These are phyloP conservation scores for Ecdyonurus torrentis DNA, from an alignment of 2,888 invertebrate species.

Conservation along the genomic window DNA sequence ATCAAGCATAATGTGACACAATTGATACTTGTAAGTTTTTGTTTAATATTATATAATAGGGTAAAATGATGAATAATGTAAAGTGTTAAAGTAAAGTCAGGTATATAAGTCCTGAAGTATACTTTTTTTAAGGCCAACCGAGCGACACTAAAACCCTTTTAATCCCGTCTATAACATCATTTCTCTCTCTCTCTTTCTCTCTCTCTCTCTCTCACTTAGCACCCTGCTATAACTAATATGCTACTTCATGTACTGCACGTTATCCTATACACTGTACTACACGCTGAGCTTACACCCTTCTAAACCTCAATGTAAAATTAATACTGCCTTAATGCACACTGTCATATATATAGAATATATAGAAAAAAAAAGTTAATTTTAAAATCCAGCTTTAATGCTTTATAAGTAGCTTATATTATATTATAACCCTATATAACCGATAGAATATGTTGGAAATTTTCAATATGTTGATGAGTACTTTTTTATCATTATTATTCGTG, in stretches of 20 bases:
- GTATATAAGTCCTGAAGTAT: background rate
- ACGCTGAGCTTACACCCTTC: background rate
- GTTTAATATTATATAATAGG: too few relatives aligned
- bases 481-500: too few relatives aligned
- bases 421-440: background rate
- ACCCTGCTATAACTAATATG: background rate
- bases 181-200: background rate
- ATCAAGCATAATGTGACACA: too few relatives aligned
- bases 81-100: too few relatives aligned
- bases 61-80: too few relatives aligned
- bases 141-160: background rate
- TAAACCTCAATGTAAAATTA: background rate
- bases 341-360: too few relatives aligned
- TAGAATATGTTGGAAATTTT: background rate
- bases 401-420: background rate
- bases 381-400: background rate
- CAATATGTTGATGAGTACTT: background rate
- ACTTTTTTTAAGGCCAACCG: background rate
- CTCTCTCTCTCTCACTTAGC: background rate
- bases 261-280: too few relatives aligned
- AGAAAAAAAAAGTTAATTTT: background rate
- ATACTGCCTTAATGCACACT: background rate
- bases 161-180: background rate
- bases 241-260: background rate
- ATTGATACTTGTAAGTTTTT: too few relatives aligned